Evolutionary conservation across 2,797 vertebrate genomes (phyloP), one percentile per base, ranked within the genome.

Genomic region (Acanthurus leucopareius): DNA sequence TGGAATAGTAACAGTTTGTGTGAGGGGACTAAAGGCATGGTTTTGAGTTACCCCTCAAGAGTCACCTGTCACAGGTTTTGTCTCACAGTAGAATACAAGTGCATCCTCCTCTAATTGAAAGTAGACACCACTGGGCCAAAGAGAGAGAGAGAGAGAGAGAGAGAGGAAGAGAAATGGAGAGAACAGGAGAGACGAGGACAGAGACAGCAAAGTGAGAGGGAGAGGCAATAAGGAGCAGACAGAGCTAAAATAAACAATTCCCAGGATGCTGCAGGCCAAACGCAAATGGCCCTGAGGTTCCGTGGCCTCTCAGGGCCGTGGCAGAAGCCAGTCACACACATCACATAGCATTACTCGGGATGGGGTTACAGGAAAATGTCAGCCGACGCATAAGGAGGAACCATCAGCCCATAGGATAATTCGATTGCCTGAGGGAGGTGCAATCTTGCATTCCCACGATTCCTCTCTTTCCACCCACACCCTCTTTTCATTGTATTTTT

Each of bases 361-460:
- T 95, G 95, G 92, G 93, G 94, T 93, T 94, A 93, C 94, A 93
- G 91, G 88, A 93, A 94, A 95, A 95, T 95, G 94, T 95, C 94
- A 95, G 92, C 88, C 88, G 87, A 89, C 92, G 89, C 89, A 94
- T 92, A 93, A 95, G 93, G 93, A 95, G 93, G 92, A 94, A 91
- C 93, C 94, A 94, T 92, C 91, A 94, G 94, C 93, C 95, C 92
- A 91, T 95, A 93, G 94, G 94, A 95, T 95, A 94, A 96, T 95
- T 95, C 86, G 85, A 93, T 93, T 85, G 93, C 95, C 95, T 80
- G 82, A 86, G 93, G 95, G 93, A 91, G 88, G 90, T 89, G 93
- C 93, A 92, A 93, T 95, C 92, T 93, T 93, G 86, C 93, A 92
- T 95, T 95, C 95, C 95, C 94, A 95, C 94, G 94, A 95, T 93